Base-by-base conservation (phyloP, 2,888 invertebrate species). In the Gandaritis pyraliata region DNA sequence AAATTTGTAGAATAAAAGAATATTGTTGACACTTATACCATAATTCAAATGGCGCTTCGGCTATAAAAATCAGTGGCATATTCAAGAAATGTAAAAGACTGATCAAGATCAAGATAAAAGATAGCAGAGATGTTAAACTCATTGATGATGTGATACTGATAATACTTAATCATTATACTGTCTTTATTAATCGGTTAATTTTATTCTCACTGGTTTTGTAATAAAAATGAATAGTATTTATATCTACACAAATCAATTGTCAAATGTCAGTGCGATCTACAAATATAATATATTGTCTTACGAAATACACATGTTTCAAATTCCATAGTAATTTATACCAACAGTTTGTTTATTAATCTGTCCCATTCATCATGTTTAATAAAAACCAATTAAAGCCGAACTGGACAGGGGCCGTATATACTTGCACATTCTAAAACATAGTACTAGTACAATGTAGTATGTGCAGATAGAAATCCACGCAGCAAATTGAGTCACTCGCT, bases 371-470 rank as follows among this genome's bases (percentile, higher is more conserved):
- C 76, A 78, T 73, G 68, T 75, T 75, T 80, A 81, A 82, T 83
- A 77, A 81, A 82, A 79, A 80, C 76, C 76, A 81, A 81, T 82
- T 81, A 82, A 77, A 72, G 59, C 69, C 72, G 66, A 73, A 70
- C 65, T 62, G 65, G 73, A 67, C 68, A 65, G 68, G 60, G 68
- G 72, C 63, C 64, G 65, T 65, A 67, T 68, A 65, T 71, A 69
- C 61, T 65, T 58, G 65, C 68, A 66, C 63, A 59, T 65, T 63
- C 55, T 62, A 61, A 65, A 66, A 52, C 60, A 60, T 64, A 66
- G 48, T 65, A 69, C 51, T 72, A 65, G 59, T 60, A 58, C 51
- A 61, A 59, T 61, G 62, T 53, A 38, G 61, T 47, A 61, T 18
- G 23, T n/a, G 29, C 11, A 47, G 70, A 69, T 68, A 75, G 66